phyloP scores from a whole-genome alignment of 1,140 invertebrate species.

The Hyles vespertilio region DNA sequence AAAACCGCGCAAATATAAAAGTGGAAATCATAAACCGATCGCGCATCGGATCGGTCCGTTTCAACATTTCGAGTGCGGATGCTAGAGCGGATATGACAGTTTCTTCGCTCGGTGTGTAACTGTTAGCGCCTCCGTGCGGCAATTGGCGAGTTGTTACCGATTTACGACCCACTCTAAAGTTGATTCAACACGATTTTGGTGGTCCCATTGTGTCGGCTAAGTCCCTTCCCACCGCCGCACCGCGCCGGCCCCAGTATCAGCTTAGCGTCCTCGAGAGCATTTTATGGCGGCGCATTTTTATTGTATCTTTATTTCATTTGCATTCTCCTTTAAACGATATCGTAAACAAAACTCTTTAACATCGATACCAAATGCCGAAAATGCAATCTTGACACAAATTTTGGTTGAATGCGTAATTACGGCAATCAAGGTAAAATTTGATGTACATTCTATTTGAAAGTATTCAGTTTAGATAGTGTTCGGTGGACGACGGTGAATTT shows the following conservation, averaged over 20 bases:
- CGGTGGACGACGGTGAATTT: constrained; percentile 25
- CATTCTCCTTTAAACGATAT: constrained; percentile 32
- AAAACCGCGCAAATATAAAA: constrained; percentile 1
- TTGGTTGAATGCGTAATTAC: constrained; percentile 12
- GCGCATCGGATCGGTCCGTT: constrained; percentile 20
- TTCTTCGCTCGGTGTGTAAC: constrained; percentile 33
- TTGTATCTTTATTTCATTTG: constrained; percentile 62
- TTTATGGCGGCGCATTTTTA: constrained; percentile 61
- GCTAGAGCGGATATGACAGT: constrained; percentile 62
- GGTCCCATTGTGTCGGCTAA: constrained; percentile 69
- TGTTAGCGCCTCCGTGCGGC: constrained; percentile 70
- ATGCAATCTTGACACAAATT: constrained; percentile 20
- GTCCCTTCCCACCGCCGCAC: constrained; percentile 45
- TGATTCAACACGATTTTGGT: constrained; percentile 65
- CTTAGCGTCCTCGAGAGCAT: constrained; percentile 48
- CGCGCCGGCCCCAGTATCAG: constrained; percentile 19
- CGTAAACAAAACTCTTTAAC: constrained; percentile 22
- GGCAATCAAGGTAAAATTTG: constrained; percentile 7
- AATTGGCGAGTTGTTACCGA: constrained; percentile 71
- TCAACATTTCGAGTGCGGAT: constrained; percentile 64
- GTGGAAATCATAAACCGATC: not conserved
- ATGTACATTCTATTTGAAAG: constrained; percentile 1
- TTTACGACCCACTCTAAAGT: constrained; percentile 70
- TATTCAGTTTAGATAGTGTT: constrained; percentile 18
- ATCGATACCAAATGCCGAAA: constrained; percentile 17